These are phyloP conservation scores for Melikaiella ostensackeni DNA, from an alignment of 2,888 invertebrate genomes.

Conservation along the genomic window DNA sequence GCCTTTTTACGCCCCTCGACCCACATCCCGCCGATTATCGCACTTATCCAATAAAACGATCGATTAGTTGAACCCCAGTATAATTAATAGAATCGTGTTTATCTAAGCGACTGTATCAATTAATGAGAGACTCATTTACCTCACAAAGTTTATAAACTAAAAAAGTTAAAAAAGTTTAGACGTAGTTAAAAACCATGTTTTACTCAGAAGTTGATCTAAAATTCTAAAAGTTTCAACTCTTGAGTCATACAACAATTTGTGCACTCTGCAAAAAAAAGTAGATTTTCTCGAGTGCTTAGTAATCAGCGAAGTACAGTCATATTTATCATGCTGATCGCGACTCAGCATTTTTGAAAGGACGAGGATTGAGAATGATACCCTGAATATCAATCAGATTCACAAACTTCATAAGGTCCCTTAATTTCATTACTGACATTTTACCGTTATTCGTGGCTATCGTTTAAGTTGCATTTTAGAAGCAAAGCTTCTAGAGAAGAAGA, in stretches of 20 bases:
- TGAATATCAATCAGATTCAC: conserved; percentile 5
- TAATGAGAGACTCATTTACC: background rate
- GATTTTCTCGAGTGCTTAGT: background rate
- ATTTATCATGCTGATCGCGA: background rate
- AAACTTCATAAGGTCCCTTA: background rate
- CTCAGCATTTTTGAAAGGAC: background rate
- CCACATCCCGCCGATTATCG: conserved; percentile 20
- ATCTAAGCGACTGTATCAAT: background rate
- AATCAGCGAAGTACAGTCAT: background rate
- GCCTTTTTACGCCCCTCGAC: conserved; percentile 6
- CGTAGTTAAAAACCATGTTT: background rate
- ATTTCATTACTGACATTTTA: conserved; percentile 1
- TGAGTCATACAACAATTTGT: background rate
- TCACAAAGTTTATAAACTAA: background rate
- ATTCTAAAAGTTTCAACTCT: background rate
- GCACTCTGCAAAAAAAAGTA: background rate
- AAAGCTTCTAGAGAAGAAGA: background rate
- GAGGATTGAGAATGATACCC: background rate
- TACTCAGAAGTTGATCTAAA: background rate
- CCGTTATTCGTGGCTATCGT: background rate
- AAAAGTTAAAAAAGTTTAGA: background rate
- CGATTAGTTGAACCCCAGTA: conserved; percentile 16
- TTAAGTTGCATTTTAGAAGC: background rate
- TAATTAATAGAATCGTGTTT: conserved; percentile 8
- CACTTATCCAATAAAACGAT: conserved; percentile 32